Evolutionary conservation across 2,888 invertebrate genomes (phyloP), one percentile per base, ranked within the genome.

Genomic region (Lordiphosa fenestrarum): DNA sequence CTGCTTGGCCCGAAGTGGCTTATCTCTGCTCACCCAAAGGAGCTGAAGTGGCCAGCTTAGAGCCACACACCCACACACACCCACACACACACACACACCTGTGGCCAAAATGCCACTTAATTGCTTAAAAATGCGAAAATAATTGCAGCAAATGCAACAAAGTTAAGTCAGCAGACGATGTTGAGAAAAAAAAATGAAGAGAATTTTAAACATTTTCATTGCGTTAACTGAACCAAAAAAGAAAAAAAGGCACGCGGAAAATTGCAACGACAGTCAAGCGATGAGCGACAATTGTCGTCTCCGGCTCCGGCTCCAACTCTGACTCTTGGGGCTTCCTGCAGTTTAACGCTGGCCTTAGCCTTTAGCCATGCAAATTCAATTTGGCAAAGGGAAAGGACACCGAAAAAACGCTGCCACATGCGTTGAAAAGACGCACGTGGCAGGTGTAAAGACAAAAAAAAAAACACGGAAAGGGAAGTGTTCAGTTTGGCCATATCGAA

Each of bases 351-450:
- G 83, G 61, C 68, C 84, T 77, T 77, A 62, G 75, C 78, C 66
- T 64, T 66, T 62, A 63, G 84, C 75, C 69, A 82, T 82, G 78
- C 82, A 84, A 77, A 77, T 77, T 77, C 82, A 77, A 84, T 77
- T 77, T 84, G 72, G 25, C 25, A 25, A 25, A 25, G 68, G 41
- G 42, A 67, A 54, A 67, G 51, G 60, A 54, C 54, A 6, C 58
- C 12, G 23, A 42, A 42, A 30, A 42, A 30, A 4, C 49, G 50
- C 50, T 53, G 62, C 54, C 54, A 81, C 64, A 83, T 76, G 81
- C 84, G 84, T 83, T 65, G 56, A 73, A 73, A 67, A 81, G 73
- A 73, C 84, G 84, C 81, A 53, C 49, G 41, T 76, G 73, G 57
- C 75, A 76, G 84, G 73, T 75, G 73, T 64, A 54, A 41, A 42